Conservation (phyloP, 2,797 vertebrate species). For the Macroramphosus scolopax region DNA sequence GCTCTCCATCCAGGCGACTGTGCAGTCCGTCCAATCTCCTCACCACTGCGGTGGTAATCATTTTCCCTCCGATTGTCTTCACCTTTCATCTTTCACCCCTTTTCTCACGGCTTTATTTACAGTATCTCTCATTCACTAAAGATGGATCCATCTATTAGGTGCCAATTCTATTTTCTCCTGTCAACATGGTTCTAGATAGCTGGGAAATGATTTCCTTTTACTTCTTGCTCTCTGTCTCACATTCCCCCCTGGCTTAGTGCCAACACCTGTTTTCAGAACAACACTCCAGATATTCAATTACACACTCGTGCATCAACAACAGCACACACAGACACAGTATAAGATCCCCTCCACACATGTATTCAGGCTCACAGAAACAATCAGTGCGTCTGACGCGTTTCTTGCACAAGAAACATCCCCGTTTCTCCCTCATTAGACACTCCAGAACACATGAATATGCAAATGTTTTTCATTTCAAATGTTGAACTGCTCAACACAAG, state of each 20-base stretch:
- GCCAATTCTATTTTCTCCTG: conserved; percentile 37
- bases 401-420: no score
- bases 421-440: no score
- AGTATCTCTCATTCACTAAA: conserved; percentile 2
- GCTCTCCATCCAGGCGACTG: conserved; percentile 7
- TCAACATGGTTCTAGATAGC: conserved; percentile 31
- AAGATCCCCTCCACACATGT: no score
- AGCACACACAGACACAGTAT: neutral
- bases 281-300: conserved; percentile 3
- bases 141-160: conserved; percentile 17
- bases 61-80: conserved; percentile 48
- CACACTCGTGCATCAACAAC: no score
- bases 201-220: conserved; percentile 42
- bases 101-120: neutral
- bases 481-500: no score
- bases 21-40: conserved; percentile 33
- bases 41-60: conserved; percentile 43
- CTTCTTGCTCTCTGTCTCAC: conserved; percentile 17
- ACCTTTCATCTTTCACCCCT: conserved; percentile 28
- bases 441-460: no score
- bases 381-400: no score
- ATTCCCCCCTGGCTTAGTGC: conserved; percentile 4
- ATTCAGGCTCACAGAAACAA: no score
- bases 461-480: no score
- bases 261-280: conserved; percentile 15